Evolutionary conservation across 2,888 invertebrate species (phyloP).

Genomic region (Trissolcus japonicus): DNA sequence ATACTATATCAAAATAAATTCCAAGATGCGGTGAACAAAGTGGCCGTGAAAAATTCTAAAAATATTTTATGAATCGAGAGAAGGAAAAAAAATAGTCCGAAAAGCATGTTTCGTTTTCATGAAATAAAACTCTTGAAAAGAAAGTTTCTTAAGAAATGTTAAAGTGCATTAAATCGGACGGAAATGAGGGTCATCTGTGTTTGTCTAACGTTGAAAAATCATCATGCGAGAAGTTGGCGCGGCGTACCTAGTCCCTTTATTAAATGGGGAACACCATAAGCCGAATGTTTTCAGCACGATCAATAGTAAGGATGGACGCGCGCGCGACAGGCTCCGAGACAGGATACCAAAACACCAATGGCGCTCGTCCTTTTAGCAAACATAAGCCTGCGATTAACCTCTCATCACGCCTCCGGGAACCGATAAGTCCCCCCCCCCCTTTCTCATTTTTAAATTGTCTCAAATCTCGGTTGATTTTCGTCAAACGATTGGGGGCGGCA

Average conservation of each 20-base stretch:
- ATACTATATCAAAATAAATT: not conserved
- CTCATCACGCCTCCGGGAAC: not conserved
- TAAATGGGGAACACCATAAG: conserved; percentile 49
- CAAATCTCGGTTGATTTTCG: not conserved
- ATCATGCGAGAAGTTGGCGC: conserved; percentile 13
- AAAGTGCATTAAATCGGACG: conserved; percentile 12
- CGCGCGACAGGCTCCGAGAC: conserved; percentile 67
- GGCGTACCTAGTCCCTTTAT: conserved; percentile 38
- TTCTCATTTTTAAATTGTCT: not conserved
- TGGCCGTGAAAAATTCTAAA: not conserved
- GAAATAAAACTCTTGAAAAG: not conserved
- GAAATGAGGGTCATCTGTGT: conserved; percentile 41
- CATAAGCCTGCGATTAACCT: not conserved
- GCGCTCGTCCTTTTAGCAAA: conserved; percentile 23
- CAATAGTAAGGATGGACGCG: conserved; percentile 66
- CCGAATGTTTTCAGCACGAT: conserved; percentile 71
- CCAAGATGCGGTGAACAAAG: not conserved
- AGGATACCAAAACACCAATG: conserved; percentile 68
- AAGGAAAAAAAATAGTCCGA: not conserved
- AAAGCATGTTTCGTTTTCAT: not conserved
- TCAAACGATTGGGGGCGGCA: not conserved
- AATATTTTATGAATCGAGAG: not conserved
- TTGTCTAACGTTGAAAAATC: conserved; percentile 28
- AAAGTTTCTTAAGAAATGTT: not conserved
- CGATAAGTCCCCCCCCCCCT: not conserved